phyloP scores from a whole-genome alignment of 1,140 invertebrate genomes.

The Bombus breviceps region DNA sequence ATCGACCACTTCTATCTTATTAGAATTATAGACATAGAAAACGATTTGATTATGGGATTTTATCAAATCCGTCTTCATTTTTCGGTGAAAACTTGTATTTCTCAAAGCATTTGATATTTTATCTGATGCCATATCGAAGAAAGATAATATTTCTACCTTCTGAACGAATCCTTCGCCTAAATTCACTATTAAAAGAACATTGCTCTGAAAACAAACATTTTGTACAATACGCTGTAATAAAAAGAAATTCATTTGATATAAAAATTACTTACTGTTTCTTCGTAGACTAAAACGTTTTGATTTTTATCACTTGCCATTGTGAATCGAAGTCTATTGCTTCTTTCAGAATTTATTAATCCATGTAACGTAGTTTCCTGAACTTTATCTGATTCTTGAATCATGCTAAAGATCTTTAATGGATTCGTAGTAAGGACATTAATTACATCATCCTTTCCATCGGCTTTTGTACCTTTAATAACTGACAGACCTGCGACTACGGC shows the following conservation, averaged over 20 bases:
- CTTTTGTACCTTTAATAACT: slow-evolving; percentile 78
- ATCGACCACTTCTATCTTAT: slow-evolving; percentile 78
- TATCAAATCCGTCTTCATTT: slow-evolving; percentile 74
- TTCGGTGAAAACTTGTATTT: slow-evolving; percentile 66
- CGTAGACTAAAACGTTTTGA: slow-evolving; percentile 75
- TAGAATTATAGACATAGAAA: slow-evolving; percentile 69
- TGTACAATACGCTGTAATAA: neutral
- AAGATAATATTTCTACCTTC: slow-evolving; percentile 72
- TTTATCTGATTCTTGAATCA: slow-evolving; percentile 74
- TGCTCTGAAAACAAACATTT: slow-evolving; percentile 70
- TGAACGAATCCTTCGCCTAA: slow-evolving; percentile 64
- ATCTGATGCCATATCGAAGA: slow-evolving; percentile 74
- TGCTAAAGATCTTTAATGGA: slow-evolving; percentile 83
- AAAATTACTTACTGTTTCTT: slow-evolving; percentile 75
- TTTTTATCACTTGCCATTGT: slow-evolving; percentile 70
- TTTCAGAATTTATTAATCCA: slow-evolving; percentile 63
- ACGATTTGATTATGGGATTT: slow-evolving; percentile 70
- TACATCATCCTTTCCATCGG: slow-evolving; percentile 75
- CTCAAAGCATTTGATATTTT: slow-evolving; percentile 73
- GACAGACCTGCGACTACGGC: slow-evolving; percentile 82
- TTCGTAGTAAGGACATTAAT: slow-evolving; percentile 83
- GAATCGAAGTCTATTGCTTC: slow-evolving; percentile 67
- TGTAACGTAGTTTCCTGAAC: slow-evolving; percentile 74
- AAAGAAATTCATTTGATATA: neutral
- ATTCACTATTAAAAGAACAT: slow-evolving; percentile 74